Conservation (phyloP, 1,140 invertebrate species). For the Drosophila nigrodunni region DNA sequence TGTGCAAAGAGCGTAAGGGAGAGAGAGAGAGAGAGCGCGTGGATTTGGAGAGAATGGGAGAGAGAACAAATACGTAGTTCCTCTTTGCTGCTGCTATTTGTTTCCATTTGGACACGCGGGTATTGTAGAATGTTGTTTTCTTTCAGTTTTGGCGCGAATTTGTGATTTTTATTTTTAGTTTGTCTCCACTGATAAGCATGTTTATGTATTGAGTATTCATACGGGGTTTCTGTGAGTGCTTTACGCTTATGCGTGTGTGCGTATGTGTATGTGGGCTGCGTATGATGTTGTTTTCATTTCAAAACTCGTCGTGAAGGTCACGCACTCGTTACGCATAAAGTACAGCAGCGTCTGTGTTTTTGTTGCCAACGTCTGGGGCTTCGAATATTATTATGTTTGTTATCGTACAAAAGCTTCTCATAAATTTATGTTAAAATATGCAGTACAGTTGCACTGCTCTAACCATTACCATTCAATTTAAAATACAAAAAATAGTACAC, state of each 20-base stretch:
- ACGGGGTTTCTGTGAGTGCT: slow-evolving; percentile 8
- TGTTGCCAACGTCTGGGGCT: slow-evolving; percentile 16
- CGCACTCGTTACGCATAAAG: slow-evolving; percentile 61
- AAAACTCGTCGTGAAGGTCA: slow-evolving; percentile 76
- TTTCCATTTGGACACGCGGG: slow-evolving; percentile 47
- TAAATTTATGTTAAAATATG: not conserved
- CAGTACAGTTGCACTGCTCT: too few species aligned
- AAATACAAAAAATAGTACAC: too few species aligned
- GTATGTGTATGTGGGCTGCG: slow-evolving; percentile 22
- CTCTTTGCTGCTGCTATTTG: slow-evolving; percentile 39
- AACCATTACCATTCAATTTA: too few species aligned
- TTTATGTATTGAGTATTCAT: slow-evolving; percentile 8
- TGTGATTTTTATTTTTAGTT: slow-evolving; percentile 73
- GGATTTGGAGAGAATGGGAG: not conserved
- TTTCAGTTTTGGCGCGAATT: slow-evolving; percentile 70
- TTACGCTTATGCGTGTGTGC: slow-evolving; percentile 6
- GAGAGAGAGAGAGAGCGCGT: slow-evolving; percentile 7
- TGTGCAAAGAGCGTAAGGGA: not conserved
- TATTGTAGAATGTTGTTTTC: slow-evolving; percentile 39
- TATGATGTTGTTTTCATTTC: slow-evolving; percentile 64
- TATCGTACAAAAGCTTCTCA: not conserved
- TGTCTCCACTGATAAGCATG: slow-evolving; percentile 66
- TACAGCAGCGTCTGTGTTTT: slow-evolving; percentile 62
- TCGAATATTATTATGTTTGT: not conserved
- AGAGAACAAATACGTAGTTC: slow-evolving; percentile 1